phyloP scores from a whole-genome alignment of 1,140 invertebrate genomes.

The Drosophila busckii region DNA sequence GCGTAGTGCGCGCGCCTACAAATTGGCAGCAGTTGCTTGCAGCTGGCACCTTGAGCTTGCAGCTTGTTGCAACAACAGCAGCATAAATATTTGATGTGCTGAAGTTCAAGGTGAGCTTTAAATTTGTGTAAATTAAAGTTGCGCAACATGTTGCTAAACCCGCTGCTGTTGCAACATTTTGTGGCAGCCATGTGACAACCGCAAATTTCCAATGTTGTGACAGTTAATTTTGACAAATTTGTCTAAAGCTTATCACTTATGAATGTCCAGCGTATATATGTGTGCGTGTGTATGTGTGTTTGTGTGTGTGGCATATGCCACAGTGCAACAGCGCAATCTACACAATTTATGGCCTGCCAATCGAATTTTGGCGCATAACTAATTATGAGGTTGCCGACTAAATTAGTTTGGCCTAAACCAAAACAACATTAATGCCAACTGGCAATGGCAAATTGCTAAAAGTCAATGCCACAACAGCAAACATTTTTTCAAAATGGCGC shows the following conservation, averaged over 20 bases:
- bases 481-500: slow-evolving; percentile 1
- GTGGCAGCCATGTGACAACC: slow-evolving; percentile 24
- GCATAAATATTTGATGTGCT: too few species aligned
- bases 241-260: slow-evolving; percentile 66
- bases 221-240: slow-evolving; percentile 72
- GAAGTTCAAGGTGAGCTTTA: not conserved
- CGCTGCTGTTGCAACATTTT: slow-evolving; percentile 22
- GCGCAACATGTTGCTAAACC: slow-evolving; percentile 31
- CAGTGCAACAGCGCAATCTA: slow-evolving; percentile 12
- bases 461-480: slow-evolving; percentile 28
- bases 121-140: not conserved
- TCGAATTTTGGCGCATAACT: slow-evolving; percentile 63
- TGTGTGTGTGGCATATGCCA: too few species aligned
- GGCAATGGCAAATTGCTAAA: slow-evolving; percentile 27
- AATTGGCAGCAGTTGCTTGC: too few species aligned
- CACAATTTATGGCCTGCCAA: slow-evolving; percentile 46
- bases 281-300: too few species aligned
- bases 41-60: too few species aligned
- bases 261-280: too few species aligned
- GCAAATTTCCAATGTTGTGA: slow-evolving; percentile 53
- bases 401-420: slow-evolving; percentile 56
- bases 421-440: slow-evolving; percentile 51
- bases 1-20: too few species aligned
- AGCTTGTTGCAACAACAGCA: too few species aligned
- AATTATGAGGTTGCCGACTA: slow-evolving; percentile 58